Evolutionary conservation across 2,113 vertebrate genomes (phyloP).

Genomic region (Stigmatopora nigra): DNA sequence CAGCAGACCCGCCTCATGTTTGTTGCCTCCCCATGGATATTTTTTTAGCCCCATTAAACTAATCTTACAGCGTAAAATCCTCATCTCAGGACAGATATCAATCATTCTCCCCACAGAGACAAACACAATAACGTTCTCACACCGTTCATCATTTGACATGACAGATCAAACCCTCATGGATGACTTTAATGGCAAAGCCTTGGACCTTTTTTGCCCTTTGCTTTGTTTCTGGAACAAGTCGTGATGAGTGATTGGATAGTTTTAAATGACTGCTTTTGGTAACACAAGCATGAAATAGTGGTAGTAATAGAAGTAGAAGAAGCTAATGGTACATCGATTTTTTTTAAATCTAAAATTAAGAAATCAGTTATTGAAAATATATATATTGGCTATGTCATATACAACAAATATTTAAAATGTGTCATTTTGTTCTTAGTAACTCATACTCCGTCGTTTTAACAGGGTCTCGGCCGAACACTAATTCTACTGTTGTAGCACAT

Average conservation of each 20-base stretch:
- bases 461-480: too few species aligned
- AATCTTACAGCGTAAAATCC: background rate
- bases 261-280: too few species aligned
- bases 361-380: too few species aligned
- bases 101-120: background rate
- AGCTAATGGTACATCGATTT: too few species aligned
- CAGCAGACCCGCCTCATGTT: background rate
- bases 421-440: too few species aligned
- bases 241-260: background rate
- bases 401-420: too few species aligned
- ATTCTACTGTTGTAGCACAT: background rate
- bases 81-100: background rate
- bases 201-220: background rate
- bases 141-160: constrained; percentile 2
- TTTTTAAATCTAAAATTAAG: too few species aligned
- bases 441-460: too few species aligned
- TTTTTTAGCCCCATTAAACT: background rate
- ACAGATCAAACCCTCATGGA: background rate
- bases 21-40: background rate
- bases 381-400: too few species aligned
- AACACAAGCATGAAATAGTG: too few species aligned
- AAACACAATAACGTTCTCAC: background rate
- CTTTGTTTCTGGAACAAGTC: background rate
- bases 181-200: background rate
- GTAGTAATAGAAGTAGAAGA: too few species aligned